Base-by-base conservation (phyloP, 2,888 invertebrate species). In the Creontiades dilutus region DNA sequence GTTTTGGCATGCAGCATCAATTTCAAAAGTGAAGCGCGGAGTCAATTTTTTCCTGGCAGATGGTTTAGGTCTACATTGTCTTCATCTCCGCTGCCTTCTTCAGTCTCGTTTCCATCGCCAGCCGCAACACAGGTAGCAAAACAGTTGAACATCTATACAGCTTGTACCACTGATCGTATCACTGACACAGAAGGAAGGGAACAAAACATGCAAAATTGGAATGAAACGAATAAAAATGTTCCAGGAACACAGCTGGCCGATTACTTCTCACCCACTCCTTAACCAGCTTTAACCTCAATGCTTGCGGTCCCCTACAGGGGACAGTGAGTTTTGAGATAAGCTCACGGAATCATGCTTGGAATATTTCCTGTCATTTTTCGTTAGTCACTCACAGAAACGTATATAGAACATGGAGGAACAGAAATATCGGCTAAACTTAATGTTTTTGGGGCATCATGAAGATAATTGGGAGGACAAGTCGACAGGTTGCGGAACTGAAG, bases 351-450 rank as follows among this genome's bases (percentile, higher is more conserved):
- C n/a, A n/a, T n/a, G n/a, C n/a, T n/a, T n/a, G n/a, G n/a, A n/a
- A n/a, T n/a, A n/a, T n/a, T n/a, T n/a, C n/a, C n/a, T n/a, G n/a
- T n/a, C n/a, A n/a, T n/a, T n/a, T n/a, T n/a, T n/a, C n/a, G n/a
- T n/a, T n/a, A n/a, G n/a, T n/a, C n/a, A n/a, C n/a, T n/a, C n/a
- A n/a, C n/a, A n/a, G n/a, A n/a, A n/a, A n/a, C n/a, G n/a, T n/a
- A n/a, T n/a, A n/a, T n/a, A 3, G 37, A 80, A 46, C n/a, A 80
- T 5, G 80, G 80, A 46, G 12, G 47, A 80, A 47, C 80, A 80
- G 80, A 47, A 46, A 80, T 80, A 16, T 47, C 47, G 80, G 80
- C 76, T 76, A 76, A 76, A 76, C 76, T 76, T 76, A 37, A 19
- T 11, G 47, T 80, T 80, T 80, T 80, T 13, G 11, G 80, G 80